Conservation (phyloP, 2,888 invertebrate species). For the Diploptera punctata region DNA sequence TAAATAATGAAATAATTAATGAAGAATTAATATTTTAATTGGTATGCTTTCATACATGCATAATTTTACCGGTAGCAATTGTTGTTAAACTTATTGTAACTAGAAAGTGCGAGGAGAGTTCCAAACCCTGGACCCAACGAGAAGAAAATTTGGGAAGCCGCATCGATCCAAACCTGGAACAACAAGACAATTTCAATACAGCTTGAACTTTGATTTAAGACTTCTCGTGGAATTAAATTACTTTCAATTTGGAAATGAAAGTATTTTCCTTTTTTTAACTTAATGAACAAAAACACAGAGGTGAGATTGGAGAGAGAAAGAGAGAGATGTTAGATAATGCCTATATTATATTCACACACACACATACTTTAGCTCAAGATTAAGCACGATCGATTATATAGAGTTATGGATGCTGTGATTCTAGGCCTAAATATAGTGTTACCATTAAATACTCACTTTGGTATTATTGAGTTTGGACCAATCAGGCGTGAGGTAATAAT, state of each 20-base stretch:
- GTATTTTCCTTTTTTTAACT: background rate
- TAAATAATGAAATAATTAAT: too few species aligned
- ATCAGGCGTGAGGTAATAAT: conserved; percentile 87
- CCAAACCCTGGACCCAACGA: conserved; percentile 94
- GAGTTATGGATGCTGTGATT: too few species aligned
- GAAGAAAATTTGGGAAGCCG: conserved; percentile 94
- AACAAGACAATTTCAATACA: too few species aligned
- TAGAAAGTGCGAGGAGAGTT: conserved; percentile 85
- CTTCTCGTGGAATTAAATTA: background rate
- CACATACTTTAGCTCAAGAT: too few species aligned
- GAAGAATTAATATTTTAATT: too few species aligned
- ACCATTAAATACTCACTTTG: too few species aligned
- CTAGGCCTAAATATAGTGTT: too few species aligned
- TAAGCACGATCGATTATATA: too few species aligned
- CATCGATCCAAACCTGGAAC: conserved; percentile 87
- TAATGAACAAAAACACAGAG: background rate
- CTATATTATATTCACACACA: too few species aligned
- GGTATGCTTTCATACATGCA: too few species aligned
- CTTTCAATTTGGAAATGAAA: background rate
- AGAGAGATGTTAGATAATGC: too few species aligned
- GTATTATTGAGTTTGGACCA: conserved; percentile 84
- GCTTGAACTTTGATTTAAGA: background rate
- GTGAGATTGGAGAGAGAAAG: too few species aligned
- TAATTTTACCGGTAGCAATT: conserved; percentile 65
- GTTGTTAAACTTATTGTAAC: conserved; percentile 94